Conservation (phyloP, 2,888 invertebrate species). For the Ennomos erosarius region DNA sequence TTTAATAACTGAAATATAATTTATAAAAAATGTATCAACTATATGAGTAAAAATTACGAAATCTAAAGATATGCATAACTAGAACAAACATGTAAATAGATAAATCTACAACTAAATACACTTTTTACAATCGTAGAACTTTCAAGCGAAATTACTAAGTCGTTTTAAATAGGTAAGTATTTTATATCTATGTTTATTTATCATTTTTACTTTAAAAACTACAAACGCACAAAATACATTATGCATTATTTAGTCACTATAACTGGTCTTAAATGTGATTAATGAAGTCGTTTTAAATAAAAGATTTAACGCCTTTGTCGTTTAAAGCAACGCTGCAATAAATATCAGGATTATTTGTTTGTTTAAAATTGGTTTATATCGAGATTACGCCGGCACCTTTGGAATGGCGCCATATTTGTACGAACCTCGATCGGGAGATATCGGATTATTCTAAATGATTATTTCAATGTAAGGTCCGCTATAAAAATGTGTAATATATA, state of each 20-base stretch:
- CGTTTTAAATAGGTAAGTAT: slow-evolving; percentile 69
- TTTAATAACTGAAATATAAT: slow-evolving; percentile 11
- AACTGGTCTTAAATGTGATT: slow-evolving; percentile 5
- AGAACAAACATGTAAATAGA: slow-evolving; percentile 78
- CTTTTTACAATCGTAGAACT: slow-evolving; percentile 81
- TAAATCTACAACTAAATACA: slow-evolving; percentile 83
- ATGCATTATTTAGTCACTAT: background rate
- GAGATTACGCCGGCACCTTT: slow-evolving; percentile 30
- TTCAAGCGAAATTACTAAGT: slow-evolving; percentile 77
- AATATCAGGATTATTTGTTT: slow-evolving; percentile 29
- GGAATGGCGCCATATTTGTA: slow-evolving; percentile 39
- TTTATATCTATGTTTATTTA: slow-evolving; percentile 56
- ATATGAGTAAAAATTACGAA: slow-evolving; percentile 64
- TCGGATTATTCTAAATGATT: slow-evolving; percentile 51
- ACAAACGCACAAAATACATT: slow-evolving; percentile 44
- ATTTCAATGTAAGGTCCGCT: background rate
- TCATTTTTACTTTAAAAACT: slow-evolving; percentile 56
- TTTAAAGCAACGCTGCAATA: slow-evolving; percentile 26
- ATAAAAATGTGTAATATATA: background rate
- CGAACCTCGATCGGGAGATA: slow-evolving; percentile 35
- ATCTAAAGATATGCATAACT: slow-evolving; percentile 83
- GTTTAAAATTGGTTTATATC: slow-evolving; percentile 29
- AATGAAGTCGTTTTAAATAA: slow-evolving; percentile 4
- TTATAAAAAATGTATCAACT: slow-evolving; percentile 48
- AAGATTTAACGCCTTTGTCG: slow-evolving; percentile 22